Percentiles rank a stretch among this genome's conserved stretches.
These are phyloP conservation scores for Scaeva pyrastri DNA, from an alignment of 2,888 invertebrate genomes.

Conservation along the genomic window DNA sequence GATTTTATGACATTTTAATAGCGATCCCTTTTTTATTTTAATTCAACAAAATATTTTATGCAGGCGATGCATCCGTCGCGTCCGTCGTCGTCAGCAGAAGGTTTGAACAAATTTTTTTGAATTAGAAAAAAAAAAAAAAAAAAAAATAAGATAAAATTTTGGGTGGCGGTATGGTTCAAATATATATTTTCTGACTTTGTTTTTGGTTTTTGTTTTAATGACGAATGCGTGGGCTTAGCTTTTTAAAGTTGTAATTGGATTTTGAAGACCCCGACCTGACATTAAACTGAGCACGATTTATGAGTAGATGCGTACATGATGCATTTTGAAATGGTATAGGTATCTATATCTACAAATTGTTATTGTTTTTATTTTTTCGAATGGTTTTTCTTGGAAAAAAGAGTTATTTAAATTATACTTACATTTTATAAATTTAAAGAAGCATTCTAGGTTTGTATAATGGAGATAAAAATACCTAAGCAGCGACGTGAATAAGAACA, in stretches of 20 bases:
- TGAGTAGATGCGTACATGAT: conserved; percentile 34
- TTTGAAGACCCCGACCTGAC: conserved; percentile 35
- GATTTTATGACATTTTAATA: conserved; percentile 73
- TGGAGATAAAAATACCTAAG: not conserved
- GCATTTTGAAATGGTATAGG: conserved; percentile 47
- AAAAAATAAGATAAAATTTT: conserved; percentile 38
- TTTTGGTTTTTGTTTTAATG: conserved; percentile 46
- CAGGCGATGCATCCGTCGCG: conserved; percentile 36
- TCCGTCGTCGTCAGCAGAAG: not conserved
- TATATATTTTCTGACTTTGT: conserved; percentile 5
- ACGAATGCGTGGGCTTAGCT: conserved; percentile 61
- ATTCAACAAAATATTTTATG: conserved; percentile 41
- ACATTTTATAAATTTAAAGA: conserved; percentile 7
- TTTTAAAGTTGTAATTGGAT: conserved; percentile 41
- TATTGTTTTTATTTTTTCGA: not conserved
- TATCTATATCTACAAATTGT: not conserved
- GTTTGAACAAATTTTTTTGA: conserved; percentile 39
- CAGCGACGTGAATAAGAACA: not conserved
- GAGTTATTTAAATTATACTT: not conserved
- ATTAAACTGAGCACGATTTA: conserved; percentile 38
- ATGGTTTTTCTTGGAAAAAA: conserved; percentile 40
- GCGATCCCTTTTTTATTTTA: conserved; percentile 60
- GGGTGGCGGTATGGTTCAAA: conserved; percentile 64
- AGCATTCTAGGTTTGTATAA: not conserved
- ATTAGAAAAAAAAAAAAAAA: too few relatives aligned